phyloP scores from a whole-genome alignment of 2,888 invertebrate genomes.

The Lochmaea capreae region DNA sequence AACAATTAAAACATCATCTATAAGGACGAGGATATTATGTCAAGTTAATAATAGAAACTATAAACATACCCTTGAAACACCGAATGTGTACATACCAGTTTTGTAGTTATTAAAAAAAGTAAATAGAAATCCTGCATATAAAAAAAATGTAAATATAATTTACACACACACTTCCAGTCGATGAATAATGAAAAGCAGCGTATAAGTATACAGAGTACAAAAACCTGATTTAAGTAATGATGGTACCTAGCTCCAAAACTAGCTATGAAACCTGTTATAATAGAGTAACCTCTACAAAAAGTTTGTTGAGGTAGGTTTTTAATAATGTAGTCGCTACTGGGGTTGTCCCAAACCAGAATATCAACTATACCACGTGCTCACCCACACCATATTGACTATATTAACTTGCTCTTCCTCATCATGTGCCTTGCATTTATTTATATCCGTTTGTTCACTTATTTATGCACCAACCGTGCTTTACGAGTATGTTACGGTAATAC shows the following conservation, averaged over 20 bases:
- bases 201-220: conserved; percentile 43
- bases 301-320: conserved; percentile 60
- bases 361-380: conserved; percentile 55
- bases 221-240: conserved; percentile 60
- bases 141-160: conserved; percentile 38
- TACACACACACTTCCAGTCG: conserved; percentile 34
- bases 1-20: not conserved
- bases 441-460: conserved; percentile 45
- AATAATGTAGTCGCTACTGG: conserved; percentile 57
- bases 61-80: conserved; percentile 19
- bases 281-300: conserved; percentile 59
- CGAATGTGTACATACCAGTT: conserved; percentile 31
- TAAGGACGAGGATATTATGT: not conserved
- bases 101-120: conserved; percentile 36
- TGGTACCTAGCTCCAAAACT: conserved; percentile 59
- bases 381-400: conserved; percentile 51
- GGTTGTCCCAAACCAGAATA: conserved; percentile 60
- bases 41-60: conserved; percentile 7
- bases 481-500: conserved; percentile 29
- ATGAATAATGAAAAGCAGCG: conserved; percentile 43
- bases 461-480: conserved; percentile 34
- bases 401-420: conserved; percentile 50
- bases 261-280: conserved; percentile 59
- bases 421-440: conserved; percentile 44
- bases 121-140: conserved; percentile 35